phyloP scores from a whole-genome alignment of 2,797 vertebrate species.

The Macropodus opercularis region DNA sequence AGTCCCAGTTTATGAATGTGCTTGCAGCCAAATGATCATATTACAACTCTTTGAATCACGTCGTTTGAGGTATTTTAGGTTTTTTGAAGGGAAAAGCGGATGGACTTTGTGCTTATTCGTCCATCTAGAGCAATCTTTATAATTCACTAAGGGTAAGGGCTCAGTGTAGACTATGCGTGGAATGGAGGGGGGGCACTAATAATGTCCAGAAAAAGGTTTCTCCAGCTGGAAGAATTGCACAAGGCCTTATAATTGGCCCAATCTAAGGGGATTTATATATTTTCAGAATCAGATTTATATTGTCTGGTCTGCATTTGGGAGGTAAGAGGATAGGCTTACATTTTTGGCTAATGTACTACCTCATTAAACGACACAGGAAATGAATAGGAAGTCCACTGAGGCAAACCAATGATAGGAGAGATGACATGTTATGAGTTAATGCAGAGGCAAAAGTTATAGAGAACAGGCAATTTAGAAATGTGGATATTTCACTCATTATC shows the following conservation, averaged over 20 bases:
- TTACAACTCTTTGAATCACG: constrained; percentile 63
- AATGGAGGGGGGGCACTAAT: constrained; percentile 41
- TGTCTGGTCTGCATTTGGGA: constrained; percentile 65
- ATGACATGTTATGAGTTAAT: constrained; percentile 32
- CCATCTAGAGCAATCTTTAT: constrained; percentile 42
- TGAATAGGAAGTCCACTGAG: constrained; percentile 30
- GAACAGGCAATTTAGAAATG: constrained; percentile 6
- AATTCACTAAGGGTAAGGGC: constrained; percentile 44
- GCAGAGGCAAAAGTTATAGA: constrained; percentile 16
- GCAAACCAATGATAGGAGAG: constrained; percentile 18
- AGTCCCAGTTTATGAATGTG: constrained; percentile 40
- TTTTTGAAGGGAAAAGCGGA: constrained; percentile 52
- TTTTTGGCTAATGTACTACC: constrained; percentile 48
- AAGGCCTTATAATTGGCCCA: constrained; percentile 56
- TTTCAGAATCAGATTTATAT: constrained; percentile 69
- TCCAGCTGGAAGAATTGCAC: constrained; percentile 54
- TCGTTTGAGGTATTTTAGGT: constrained; percentile 51
- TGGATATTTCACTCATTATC: not conserved
- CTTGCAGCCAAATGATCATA: constrained; percentile 59
- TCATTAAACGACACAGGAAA: constrained; percentile 51
- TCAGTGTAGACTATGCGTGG: constrained; percentile 29
- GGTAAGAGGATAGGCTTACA: constrained; percentile 52
- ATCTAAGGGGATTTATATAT: constrained; percentile 67
- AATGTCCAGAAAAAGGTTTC: constrained; percentile 43
- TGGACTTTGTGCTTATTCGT: constrained; percentile 47